Conservation (phyloP, 2,113 vertebrate species). For the Rhegmatorhina hoffmannsi region DNA sequence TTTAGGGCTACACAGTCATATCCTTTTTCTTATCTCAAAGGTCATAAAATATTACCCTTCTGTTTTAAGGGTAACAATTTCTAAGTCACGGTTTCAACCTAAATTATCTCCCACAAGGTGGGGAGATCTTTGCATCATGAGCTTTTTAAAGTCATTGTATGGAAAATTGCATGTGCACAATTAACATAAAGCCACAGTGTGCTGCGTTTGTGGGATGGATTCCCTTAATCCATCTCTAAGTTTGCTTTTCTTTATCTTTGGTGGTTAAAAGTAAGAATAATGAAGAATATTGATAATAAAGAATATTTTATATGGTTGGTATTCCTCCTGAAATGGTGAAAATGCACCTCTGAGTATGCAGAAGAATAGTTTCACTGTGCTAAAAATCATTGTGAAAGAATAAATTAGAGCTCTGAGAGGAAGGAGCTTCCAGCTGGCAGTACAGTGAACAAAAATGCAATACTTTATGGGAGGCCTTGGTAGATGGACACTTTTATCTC, state of each 20-base stretch:
- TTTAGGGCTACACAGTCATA: background rate
- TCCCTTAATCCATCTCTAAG: background rate
- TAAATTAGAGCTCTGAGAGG: background rate
- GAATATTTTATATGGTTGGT: background rate
- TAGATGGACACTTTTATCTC: background rate
- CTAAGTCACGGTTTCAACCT: background rate
- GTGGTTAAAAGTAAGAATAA: background rate
- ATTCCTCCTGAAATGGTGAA: background rate
- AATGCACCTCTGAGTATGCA: background rate
- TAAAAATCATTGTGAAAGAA: background rate
- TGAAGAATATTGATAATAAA: background rate
- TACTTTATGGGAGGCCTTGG: background rate
- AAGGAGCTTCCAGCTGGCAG: background rate
- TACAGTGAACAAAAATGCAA: background rate
- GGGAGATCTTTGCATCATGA: background rate
- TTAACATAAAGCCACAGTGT: background rate
- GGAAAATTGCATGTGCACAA: background rate
- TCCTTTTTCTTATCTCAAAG: background rate
- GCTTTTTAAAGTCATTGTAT: background rate
- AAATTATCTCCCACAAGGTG: background rate
- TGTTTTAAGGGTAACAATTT: background rate
- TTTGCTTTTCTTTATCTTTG: background rate
- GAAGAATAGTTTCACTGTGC: background rate
- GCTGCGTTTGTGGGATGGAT: background rate
- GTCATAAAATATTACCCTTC: background rate